Conservation (phyloP, 2,113 vertebrate genomes). For the Vimba vimba region DNA sequence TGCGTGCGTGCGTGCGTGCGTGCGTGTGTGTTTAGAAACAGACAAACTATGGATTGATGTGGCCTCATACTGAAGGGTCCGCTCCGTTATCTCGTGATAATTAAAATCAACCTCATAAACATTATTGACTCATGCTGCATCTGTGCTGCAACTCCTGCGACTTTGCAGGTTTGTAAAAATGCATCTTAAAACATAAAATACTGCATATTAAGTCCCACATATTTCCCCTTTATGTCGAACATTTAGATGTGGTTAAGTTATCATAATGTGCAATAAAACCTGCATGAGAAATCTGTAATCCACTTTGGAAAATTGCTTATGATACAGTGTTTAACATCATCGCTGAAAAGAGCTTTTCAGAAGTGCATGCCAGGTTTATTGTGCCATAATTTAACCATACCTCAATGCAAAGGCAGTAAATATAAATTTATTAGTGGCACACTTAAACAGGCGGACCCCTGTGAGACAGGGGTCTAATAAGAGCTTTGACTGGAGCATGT, state of each 20-base stretch:
- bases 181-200: slow-evolving; percentile 79
- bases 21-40: slow-evolving; percentile 62
- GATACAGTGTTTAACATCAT: slow-evolving; percentile 77
- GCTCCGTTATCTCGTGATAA: slow-evolving; percentile 79
- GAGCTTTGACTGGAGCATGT: slow-evolving; percentile 56
- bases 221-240: slow-evolving; percentile 81
- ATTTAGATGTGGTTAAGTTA: slow-evolving; percentile 84
- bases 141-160: slow-evolving; percentile 66
- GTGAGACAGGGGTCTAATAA: slow-evolving; percentile 66
- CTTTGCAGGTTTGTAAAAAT: slow-evolving; percentile 76
- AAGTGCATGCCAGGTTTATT: slow-evolving; percentile 79
- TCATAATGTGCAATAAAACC: slow-evolving; percentile 84
- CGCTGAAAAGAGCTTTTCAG: slow-evolving; percentile 77
- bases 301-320: slow-evolving; percentile 84
- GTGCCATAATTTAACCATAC: slow-evolving; percentile 91
- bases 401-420: slow-evolving; percentile 85
- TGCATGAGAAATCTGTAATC: slow-evolving; percentile 82
- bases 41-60: slow-evolving; percentile 76
- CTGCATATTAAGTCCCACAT: slow-evolving; percentile 78
- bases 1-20: slow-evolving; percentile 2
- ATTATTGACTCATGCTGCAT: slow-evolving; percentile 78
- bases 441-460: slow-evolving; percentile 73
- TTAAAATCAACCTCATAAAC: slow-evolving; percentile 83
- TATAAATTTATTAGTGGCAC: slow-evolving; percentile 79
- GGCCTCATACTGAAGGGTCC: slow-evolving; percentile 71